Percentiles rank a stretch among this genome's conserved stretches.
phyloP scores from a whole-genome alignment of 2,888 invertebrate genomes.

The Trichacis sp. region DNA sequence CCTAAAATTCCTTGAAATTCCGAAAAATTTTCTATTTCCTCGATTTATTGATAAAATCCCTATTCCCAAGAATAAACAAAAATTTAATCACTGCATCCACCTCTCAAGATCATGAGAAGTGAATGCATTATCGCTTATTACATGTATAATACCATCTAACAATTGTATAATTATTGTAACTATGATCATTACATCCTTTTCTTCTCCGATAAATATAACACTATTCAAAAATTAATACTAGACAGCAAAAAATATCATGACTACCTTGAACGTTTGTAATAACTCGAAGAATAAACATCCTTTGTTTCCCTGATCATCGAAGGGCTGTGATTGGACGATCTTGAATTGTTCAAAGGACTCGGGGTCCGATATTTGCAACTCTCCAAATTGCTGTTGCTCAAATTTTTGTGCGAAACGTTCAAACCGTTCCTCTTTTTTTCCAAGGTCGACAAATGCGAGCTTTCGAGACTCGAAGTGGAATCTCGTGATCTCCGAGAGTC shows the following conservation, averaged over 20 bases:
- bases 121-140: no score
- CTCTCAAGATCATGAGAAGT: no score
- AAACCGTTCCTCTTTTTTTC: constrained; percentile 62
- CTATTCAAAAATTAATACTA: background rate
- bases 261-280: constrained; percentile 39
- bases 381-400: constrained; percentile 47
- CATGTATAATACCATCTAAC: no score
- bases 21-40: no score
- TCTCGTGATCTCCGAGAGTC: constrained; percentile 67
- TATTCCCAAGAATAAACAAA: no score
- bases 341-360: constrained; percentile 51
- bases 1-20: no score
- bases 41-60: no score
- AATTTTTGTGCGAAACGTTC: constrained; percentile 54
- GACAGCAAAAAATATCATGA: background rate
- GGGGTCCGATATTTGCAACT: constrained; percentile 50
- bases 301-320: constrained; percentile 59
- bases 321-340: constrained; percentile 57
- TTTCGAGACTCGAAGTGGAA: constrained; percentile 39
- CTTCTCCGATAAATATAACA: no score
- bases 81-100: background rate
- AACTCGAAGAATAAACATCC: constrained; percentile 57
- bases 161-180: no score
- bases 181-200: no score
- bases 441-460: constrained; percentile 51